phyloP scores from a whole-genome alignment of 2,888 invertebrate genomes.

The Acanthosoma haemorrhoidale region DNA sequence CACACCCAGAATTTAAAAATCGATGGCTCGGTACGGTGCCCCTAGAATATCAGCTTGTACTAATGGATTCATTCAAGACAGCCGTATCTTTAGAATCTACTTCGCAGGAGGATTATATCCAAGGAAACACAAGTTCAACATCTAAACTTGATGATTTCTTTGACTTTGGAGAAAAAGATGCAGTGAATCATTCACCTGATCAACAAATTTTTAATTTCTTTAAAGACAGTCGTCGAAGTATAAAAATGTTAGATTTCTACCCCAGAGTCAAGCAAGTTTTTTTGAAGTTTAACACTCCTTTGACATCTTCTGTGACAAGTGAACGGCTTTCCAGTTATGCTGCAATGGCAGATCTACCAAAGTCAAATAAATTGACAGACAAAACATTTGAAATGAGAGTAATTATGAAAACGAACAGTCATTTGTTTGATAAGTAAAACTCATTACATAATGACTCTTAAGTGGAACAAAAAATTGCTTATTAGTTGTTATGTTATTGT shows the following conservation, averaged over 20 bases:
- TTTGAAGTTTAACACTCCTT: background rate
- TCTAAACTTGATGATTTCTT: slow-evolving; percentile 2
- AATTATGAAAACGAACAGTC: background rate
- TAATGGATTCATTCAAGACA: background rate
- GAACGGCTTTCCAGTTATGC: background rate
- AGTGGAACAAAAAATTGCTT: too few species aligned
- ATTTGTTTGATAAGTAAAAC: too few species aligned
- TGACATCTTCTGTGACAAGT: background rate
- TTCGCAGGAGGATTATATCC: background rate
- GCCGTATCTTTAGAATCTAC: background rate
- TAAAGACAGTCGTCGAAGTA: background rate
- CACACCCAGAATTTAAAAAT: background rate
- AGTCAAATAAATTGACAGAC: background rate
- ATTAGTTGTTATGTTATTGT: too few species aligned
- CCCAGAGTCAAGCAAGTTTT: background rate
- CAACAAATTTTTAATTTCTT: background rate
- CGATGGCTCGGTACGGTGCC: background rate
- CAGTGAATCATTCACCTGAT: background rate
- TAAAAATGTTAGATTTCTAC: background rate
- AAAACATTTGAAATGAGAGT: background rate
- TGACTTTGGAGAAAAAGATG: background rate
- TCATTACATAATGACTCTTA: too few species aligned
- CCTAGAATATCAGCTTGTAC: background rate
- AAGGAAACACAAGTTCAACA: background rate
- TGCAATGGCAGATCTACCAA: background rate